Conservation (phyloP, 2,797 vertebrate species). For the Periophthalmus magnuspinnatus region DNA sequence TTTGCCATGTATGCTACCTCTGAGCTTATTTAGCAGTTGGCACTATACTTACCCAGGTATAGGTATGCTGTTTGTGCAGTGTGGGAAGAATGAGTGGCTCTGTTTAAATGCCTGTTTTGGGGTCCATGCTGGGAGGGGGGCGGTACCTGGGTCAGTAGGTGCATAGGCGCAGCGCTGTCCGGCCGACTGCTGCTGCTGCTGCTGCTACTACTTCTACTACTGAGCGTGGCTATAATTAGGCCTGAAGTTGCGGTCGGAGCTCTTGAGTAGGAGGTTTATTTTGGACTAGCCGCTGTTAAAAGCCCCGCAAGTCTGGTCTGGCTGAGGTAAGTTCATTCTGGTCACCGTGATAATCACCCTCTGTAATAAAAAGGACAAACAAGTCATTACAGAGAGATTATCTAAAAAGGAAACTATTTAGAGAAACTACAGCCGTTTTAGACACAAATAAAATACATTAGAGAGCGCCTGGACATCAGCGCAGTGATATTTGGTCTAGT, state of each 20-base stretch:
- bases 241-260: slow-evolving; percentile 66
- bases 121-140: slow-evolving; percentile 48
- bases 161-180: slow-evolving; percentile 50
- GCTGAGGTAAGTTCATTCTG: slow-evolving; percentile 19
- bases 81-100: slow-evolving; percentile 38
- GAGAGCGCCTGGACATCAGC: neutral
- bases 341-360: slow-evolving; percentile 16
- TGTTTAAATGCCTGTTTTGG: slow-evolving; percentile 67
- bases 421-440: neutral
- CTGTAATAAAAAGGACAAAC: slow-evolving; percentile 3
- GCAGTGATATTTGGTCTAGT: neutral
- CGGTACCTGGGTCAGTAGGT: slow-evolving; percentile 67
- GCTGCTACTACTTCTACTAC: too few species aligned
- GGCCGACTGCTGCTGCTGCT: slow-evolving; percentile 54
- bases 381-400: neutral
- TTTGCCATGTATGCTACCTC: slow-evolving; percentile 44
- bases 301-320: slow-evolving; percentile 36
- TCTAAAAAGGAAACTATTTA: neutral
- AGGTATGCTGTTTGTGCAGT: slow-evolving; percentile 32
- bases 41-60: slow-evolving; percentile 67
- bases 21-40: slow-evolving; percentile 70
- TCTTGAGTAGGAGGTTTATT: slow-evolving; percentile 69
- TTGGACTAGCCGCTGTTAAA: slow-evolving; percentile 48
- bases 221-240: slow-evolving; percentile 41
- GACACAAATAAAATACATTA: neutral